A percentile compares a stretch with the other conserved stretches of the same genome.
phyloP scores from a whole-genome alignment of 2,113 vertebrate species.

The Campylomormyrus tamandua region DNA sequence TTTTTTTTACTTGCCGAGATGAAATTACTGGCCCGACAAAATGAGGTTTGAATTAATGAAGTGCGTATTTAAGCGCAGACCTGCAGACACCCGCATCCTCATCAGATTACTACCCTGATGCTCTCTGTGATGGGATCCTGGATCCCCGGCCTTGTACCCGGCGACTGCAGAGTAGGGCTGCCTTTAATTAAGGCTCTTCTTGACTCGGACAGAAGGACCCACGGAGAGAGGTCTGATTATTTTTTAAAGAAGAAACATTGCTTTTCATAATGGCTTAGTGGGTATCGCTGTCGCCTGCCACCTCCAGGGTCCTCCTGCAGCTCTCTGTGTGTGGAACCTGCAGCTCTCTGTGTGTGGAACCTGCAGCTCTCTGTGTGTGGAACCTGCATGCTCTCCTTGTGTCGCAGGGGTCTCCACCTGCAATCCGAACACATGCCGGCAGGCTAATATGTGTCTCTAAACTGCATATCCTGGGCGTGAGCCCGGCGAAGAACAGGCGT shows the following conservation, averaged over 20 bases:
- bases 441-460: neutral
- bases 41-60: neutral
- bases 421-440: neutral
- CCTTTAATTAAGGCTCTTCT: conserved; percentile 15
- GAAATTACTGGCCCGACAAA: conserved; percentile 17
- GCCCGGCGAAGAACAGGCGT: neutral
- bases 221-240: neutral
- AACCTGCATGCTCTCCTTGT: neutral
- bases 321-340: neutral
- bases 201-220: conserved; percentile 3
- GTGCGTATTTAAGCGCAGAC: conserved; percentile 1
- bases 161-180: neutral
- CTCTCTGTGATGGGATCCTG: neutral
- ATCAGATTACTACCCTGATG: neutral
- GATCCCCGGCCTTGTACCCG: neutral
- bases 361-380: neutral
- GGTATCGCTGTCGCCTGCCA: neutral
- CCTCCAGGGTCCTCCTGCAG: neutral
- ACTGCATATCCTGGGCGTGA: neutral
- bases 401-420: neutral
- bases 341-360: neutral
- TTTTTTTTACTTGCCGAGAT: neutral
- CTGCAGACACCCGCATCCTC: neutral
- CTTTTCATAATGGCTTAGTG: neutral
- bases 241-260: neutral